Percentiles rank a stretch among this genome's conserved stretches.
phyloP scores from a whole-genome alignment of 2,888 invertebrate species.

The Schizaphis graminum region DNA sequence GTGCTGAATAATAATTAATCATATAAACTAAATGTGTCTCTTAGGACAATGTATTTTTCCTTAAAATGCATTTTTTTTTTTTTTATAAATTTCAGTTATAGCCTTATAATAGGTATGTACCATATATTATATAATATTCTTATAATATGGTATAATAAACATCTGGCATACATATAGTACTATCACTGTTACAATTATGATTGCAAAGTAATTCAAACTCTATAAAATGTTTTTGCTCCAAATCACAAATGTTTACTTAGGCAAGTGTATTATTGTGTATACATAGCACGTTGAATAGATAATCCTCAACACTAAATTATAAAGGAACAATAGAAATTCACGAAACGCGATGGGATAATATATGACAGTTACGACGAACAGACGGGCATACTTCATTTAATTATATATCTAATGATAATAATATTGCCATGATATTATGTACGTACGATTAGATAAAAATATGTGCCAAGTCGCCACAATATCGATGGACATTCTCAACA shows the following conservation, averaged over 20 bases:
- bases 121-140: background rate
- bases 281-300: background rate
- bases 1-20: background rate
- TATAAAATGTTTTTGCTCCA: background rate
- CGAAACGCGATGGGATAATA: background rate
- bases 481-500: background rate
- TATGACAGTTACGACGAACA: background rate
- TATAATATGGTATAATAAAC: background rate
- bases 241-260: background rate
- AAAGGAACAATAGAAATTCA: background rate
- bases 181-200: background rate
- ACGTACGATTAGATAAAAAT: background rate
- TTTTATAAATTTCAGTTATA: background rate
- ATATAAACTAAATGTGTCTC: rapidly evolving
- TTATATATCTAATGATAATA: background rate
- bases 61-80: background rate
- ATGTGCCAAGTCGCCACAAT: background rate
- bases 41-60: background rate
- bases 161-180: background rate
- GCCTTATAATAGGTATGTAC: no score
- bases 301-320: background rate
- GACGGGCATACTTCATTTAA: background rate
- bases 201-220: background rate
- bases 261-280: background rate
- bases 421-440: background rate